These are phyloP conservation scores for Junonia oenone DNA, from an alignment of 2,888 invertebrate genomes.

Conservation along the genomic window DNA sequence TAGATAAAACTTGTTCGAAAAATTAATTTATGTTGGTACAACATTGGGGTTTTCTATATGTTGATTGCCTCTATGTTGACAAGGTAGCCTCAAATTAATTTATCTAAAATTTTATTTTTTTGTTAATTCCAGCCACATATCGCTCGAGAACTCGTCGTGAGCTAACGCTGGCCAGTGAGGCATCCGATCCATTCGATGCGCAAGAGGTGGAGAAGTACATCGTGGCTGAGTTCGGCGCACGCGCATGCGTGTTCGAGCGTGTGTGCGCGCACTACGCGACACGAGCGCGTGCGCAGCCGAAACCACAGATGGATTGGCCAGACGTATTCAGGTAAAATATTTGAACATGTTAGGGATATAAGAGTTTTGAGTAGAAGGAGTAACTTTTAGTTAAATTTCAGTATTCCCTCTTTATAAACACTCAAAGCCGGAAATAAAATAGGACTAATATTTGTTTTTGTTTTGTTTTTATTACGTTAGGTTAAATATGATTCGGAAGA, in stretches of 20 bases:
- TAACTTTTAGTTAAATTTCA: too few relatives aligned
- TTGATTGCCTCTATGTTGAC: too few relatives aligned
- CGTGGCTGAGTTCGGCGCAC: constrained; percentile 86
- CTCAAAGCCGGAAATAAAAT: too few relatives aligned
- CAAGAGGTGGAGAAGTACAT: constrained; percentile 89
- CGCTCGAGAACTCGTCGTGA: constrained; percentile 82
- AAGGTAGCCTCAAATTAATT: background rate
- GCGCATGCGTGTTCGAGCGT: constrained; percentile 88
- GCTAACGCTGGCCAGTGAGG: constrained; percentile 41
- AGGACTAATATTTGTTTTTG: too few relatives aligned
- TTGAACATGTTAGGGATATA: too few relatives aligned
- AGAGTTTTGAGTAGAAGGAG: too few relatives aligned
- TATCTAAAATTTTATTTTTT: background rate
- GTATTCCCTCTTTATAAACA: too few relatives aligned
- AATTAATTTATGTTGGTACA: too few relatives aligned
- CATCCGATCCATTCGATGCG: constrained; percentile 75
- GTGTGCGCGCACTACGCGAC: constrained; percentile 86
- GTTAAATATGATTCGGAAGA: too few relatives aligned
- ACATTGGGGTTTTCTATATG: too few relatives aligned
- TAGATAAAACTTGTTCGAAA: too few relatives aligned
- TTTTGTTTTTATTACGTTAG: too few relatives aligned
- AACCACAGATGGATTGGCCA: constrained; percentile 83
- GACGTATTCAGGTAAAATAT: constrained; percentile 87
- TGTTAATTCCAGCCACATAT: constrained; percentile 84
- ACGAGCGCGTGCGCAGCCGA: constrained; percentile 67